Evolutionary conservation across 2,888 invertebrate genomes (phyloP), one percentile per base, ranked within the genome.

Genomic region (Trissoscelio sp.): DNA sequence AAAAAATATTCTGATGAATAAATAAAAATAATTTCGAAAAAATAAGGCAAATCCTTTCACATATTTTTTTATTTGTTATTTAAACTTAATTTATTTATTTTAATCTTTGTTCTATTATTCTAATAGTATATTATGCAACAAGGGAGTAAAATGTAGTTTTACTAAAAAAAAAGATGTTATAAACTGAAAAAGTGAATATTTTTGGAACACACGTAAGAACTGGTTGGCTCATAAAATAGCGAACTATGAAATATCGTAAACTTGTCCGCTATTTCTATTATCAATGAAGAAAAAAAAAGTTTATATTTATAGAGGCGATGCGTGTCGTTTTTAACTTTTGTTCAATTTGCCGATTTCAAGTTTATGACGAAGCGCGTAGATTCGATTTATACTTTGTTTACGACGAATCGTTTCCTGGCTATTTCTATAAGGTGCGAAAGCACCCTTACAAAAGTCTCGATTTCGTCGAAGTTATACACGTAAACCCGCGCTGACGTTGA

Each of bases 401-500:
- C 74, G 79, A 80, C 42, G 74, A 72, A 62, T 62, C 81, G 77
- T 73, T 72, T 72, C 48, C 81, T 53, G 58, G 67, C 58, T 28
- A 67, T 67, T 81, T 72, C 67, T 79, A 70, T 70, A 74, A 82
- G 82, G 74, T 82, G 82, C 70, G 82, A 82, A 79, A 57, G 64
- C 69, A 66, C 74, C 74, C 74, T 66, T 46, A 82, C 74, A 79
- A 82, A 79, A 82, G 82, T 82, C 82, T 74, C 82, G 74, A 82
- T 82, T 78, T 66, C 70, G 58, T 60, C 51, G 12, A 62, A 81
- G 72, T 81, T 77, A 67, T 28, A 73, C 72, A 69, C 79, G 81
- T 83, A 83, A 82, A 85, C 84, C 83, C 85, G 87, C 86, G 86
- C 86, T 86, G 88, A 87, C 87, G 88, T 86, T 87, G 87, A 88